Evolutionary conservation across 2,113 vertebrate genomes (phyloP).

Genomic region (Toxotes jaculatrix): DNA sequence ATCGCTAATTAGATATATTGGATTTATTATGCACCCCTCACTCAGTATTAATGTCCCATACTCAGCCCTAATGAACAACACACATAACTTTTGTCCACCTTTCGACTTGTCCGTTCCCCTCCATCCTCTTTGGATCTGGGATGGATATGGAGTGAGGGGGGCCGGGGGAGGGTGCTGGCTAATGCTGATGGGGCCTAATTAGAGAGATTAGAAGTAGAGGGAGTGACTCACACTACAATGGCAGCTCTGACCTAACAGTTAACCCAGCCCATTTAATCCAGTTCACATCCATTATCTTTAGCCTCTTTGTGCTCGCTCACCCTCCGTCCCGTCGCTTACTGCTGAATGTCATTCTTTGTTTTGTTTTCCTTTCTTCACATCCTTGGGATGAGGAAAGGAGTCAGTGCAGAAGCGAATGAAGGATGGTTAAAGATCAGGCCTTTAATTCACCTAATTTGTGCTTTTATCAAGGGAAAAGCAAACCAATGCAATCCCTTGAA

Average conservation of each 20-base stretch:
- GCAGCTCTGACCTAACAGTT: conserved; percentile 79
- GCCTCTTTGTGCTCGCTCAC: conserved; percentile 61
- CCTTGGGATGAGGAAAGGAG: not conserved
- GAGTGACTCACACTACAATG: conserved; percentile 76
- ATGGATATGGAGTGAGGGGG: conserved; percentile 13
- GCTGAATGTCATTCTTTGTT: conserved; percentile 52
- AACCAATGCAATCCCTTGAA: too few relatives aligned
- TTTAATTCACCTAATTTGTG: conserved; percentile 1
- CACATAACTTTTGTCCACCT: conserved; percentile 8
- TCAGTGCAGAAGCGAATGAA: not conserved
- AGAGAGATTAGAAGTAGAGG: conserved; percentile 79
- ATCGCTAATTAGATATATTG: not conserved
- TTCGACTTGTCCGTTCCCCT: not conserved
- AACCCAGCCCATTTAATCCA: conserved; percentile 80
- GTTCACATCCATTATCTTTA: conserved; percentile 77
- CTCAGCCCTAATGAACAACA: conserved; percentile 14
- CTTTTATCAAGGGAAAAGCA: conserved; percentile 25
- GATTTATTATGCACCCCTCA: conserved; percentile 4
- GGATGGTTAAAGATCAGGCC: too few relatives aligned
- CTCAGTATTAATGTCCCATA: not conserved
- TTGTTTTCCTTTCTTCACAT: not conserved
- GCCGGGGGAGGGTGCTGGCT: conserved; percentile 41
- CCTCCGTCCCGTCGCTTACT: conserved; percentile 63
- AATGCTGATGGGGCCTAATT: conserved; percentile 77
- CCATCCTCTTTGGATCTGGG: conserved; percentile 30